A percentile compares a stretch with the other conserved stretches of the same genome.
These are phyloP conservation scores for Agriopis aurantiaria DNA, from an alignment of 2,888 invertebrate genomes.

Conservation along the genomic window DNA sequence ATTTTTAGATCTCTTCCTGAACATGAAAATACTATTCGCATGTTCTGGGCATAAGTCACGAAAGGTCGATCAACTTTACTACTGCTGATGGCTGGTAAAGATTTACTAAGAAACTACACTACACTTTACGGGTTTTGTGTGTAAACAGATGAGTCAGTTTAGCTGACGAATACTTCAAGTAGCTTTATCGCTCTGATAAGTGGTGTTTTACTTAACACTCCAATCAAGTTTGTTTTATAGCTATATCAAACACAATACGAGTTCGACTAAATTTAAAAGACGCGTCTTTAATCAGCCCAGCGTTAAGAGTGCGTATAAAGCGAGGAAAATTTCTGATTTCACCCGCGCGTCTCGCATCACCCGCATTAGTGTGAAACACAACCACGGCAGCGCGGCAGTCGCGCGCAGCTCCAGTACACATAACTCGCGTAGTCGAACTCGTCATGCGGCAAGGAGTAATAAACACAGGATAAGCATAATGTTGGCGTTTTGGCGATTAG, in stretches of 20 bases:
- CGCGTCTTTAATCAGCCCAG: neutral
- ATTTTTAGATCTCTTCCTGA: slow-evolving; percentile 65
- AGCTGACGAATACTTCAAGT: neutral
- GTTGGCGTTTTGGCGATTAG: too few relatives aligned
- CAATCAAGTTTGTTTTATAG: neutral
- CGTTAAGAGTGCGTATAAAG: too few relatives aligned
- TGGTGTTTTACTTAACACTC: neutral
- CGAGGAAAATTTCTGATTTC: too few relatives aligned
- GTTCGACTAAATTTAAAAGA: neutral
- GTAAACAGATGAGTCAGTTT: neutral
- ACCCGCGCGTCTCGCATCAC: too few relatives aligned
- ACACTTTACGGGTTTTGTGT: neutral
- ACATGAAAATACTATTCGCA: slow-evolving; percentile 53
- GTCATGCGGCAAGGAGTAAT: too few relatives aligned
- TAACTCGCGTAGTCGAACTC: too few relatives aligned
- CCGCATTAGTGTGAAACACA: too few relatives aligned
- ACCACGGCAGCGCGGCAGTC: too few relatives aligned
- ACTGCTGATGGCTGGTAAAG: slow-evolving; percentile 18
- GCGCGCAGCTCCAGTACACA: too few relatives aligned
- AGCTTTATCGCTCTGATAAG: neutral
- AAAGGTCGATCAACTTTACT: slow-evolving; percentile 59
- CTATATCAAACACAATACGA: neutral
- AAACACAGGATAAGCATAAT: too few relatives aligned
- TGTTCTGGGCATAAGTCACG: slow-evolving; percentile 49
- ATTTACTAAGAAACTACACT: slow-evolving; percentile 1